Evolutionary conservation across 35 echinoderm and acorn worm species (phyloP).

Genomic region (Antedon bifida): DNA sequence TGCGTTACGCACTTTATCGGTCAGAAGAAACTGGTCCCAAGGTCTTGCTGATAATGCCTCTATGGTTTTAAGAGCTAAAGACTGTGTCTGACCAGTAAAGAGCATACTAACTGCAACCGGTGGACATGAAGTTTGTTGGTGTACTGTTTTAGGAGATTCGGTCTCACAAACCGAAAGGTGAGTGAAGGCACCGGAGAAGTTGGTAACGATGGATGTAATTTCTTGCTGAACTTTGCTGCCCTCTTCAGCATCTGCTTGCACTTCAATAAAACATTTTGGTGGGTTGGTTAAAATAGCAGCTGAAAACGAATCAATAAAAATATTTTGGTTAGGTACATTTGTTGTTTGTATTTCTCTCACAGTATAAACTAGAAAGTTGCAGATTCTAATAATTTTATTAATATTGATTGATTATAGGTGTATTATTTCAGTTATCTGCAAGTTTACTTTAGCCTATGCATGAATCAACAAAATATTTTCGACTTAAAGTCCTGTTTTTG

Average conservation of each 20-base stretch:
- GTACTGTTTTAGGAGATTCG: not conserved
- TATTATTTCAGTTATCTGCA: too few species aligned
- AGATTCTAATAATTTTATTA: too few species aligned
- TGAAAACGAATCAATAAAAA: not conserved
- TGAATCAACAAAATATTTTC: too few species aligned
- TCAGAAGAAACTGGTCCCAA: slow-evolving; percentile 2
- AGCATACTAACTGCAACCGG: slow-evolving; percentile 1
- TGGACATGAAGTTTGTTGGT: not conserved
- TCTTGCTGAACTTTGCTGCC: not conserved
- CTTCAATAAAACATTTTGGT: slow-evolving; percentile 4
- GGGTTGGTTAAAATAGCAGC: slow-evolving; percentile 4
- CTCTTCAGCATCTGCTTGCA: not conserved
- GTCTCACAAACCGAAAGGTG: not conserved
- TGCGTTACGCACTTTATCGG: not conserved
- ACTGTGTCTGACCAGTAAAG: slow-evolving; percentile 5
- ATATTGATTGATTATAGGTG: too few species aligned
- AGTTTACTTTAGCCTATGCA: too few species aligned
- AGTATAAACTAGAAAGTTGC: too few species aligned
- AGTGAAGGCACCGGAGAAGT: slow-evolving; percentile 3
- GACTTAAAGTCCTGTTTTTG: too few species aligned
- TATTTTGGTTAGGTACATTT: too few species aligned
- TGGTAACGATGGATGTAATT: not conserved
- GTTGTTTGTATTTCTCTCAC: too few species aligned
- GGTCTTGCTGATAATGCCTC: not conserved
- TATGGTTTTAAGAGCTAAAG: not conserved